Evolutionary conservation across 2,113 vertebrate genomes (phyloP), one percentile per base, ranked within the genome.

Genomic region (Colaptes auratus): DNA sequence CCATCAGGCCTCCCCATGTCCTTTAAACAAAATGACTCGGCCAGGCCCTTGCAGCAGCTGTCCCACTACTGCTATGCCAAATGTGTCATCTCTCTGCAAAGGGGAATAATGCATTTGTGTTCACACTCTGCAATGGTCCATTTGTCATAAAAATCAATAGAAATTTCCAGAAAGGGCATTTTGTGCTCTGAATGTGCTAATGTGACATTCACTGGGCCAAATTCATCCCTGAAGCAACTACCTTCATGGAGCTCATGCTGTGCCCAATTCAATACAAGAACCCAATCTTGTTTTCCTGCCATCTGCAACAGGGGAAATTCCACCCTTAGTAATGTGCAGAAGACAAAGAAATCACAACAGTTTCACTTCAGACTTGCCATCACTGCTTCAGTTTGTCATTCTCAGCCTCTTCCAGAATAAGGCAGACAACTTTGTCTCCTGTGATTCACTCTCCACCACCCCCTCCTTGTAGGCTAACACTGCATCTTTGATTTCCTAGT

Each of bases 111-210:
- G 35, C 4, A 18, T 92, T 91, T 82, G 79, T 70, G 60, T 64
- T 74, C 65, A 60, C 14, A 36, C 15, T 46, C 76, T 33, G 52
- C 4, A 6, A 64, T 83, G 80, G 83, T 81, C 88, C 31, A 60
- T 88, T 82, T 86, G 88, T 86, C 90, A 88, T 59, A 78, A 92
- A 95, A 92, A 94, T 94, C 82, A 93, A 95, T 95, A 94, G 69
- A 90, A 28, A 69, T 35, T 75, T 93, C 86, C 82, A 83, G 65
- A 96, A 96, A 94, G 73, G 76, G 76, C 86, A 92, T 86, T 86
- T 39, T 83, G 53, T 88, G 69, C 58, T 93, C 65, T 35, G n/a
- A 81, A 80, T 83, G 79, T 88, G 88, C 72, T 91, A 96, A 96
- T 91, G 71, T 94, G 82, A 90, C 80, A 93, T 94, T 96, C 90